phyloP scores from a whole-genome alignment of 2,113 vertebrate species.

The human region GRCh38 chr14:47371001-47371500 shows the following conservation, averaged over 20 bases:
- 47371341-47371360: neutral
- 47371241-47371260: neutral
- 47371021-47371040: neutral
- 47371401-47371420: conserved; percentile 44
- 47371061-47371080: neutral
- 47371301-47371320: conserved; percentile 29
- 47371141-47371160: neutral
- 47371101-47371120: neutral
- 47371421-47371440: conserved; percentile 55
- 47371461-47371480: conserved; percentile 62
- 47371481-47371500: conserved; percentile 50
- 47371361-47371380: neutral
- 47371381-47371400: conserved; percentile 53
- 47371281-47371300: neutral
- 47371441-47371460: conserved; percentile 74
- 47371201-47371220: neutral
- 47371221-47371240: neutral
- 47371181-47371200: neutral
- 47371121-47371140: conserved; percentile 12
- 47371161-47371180: neutral
- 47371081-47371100: conserved; percentile 18
- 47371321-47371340: neutral
- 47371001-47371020: neutral
- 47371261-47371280: neutral
- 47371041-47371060: neutral